Evolutionary conservation across 2,797 vertebrate species (phyloP), one percentile per base, ranked within the genome.

Genomic region (Diceros bicornis): DNA sequence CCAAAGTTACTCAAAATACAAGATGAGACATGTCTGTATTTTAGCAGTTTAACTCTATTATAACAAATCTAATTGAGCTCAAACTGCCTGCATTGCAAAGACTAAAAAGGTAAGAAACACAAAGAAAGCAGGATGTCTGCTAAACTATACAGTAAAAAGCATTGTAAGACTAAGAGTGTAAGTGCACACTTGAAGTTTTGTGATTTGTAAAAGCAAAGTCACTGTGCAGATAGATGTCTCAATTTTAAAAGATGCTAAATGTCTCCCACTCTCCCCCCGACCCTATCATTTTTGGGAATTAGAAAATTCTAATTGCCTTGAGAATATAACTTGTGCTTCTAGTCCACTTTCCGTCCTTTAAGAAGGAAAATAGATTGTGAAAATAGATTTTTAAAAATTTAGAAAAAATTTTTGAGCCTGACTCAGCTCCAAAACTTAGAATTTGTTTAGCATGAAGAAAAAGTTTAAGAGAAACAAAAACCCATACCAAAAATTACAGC

Each of bases 1-100:
- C 93, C 81, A 85, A 87, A 97, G 95, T 97, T 97, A 97, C 20
- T 97, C 91, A 92, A 62, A 97, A 89, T 77, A 72, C 96, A 75
- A 62, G 97, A 97, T 86, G 83, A 96, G 91, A 77, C 97, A 93
- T 94, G 94, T 41, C 86, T 95, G 55, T 96, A 34, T 27, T 88
- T 94, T 71, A 93, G 89, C 75, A 71, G 41, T 97, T 97, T 57
- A 96, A 79, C 78, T 66, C 87, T 55, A 72, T 86, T 72, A n/a
- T 83, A 93, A 83, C 91, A 94, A 98, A 52, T 71, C 34, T 82
- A 96, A 89, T 92, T 96, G 78, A 98, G 14, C 64, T 87, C 37
- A 41, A 69, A 64, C 47, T 50, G 71, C 78, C 75, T 95, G 94
- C 74, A 59, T 34, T 69, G 64, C 27, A 83, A 57, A 97, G 27